A percentile compares a stretch with the other conserved stretches of the same genome.
These are phyloP conservation scores for Drosophila neocordata DNA, from an alignment of 1,140 invertebrate genomes.

Conservation along the genomic window DNA sequence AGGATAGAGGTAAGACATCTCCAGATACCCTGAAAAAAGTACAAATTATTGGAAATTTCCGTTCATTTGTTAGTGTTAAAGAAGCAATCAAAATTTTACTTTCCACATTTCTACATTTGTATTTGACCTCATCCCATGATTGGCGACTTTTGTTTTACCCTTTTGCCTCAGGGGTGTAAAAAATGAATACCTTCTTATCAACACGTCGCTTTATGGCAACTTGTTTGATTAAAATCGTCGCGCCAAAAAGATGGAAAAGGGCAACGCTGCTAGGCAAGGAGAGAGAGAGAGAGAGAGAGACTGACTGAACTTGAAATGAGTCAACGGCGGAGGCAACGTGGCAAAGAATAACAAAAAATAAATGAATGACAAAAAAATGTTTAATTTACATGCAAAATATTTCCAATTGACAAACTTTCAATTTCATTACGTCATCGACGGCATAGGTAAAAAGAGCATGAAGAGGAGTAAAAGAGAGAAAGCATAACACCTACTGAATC, in stretches of 20 bases:
- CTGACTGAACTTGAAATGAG: slow-evolving; percentile 25
- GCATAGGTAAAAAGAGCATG: slow-evolving; percentile 17
- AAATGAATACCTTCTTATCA: slow-evolving; percentile 33
- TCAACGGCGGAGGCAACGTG: slow-evolving; percentile 36
- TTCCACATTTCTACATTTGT: background rate
- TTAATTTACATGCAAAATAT: slow-evolving; percentile 8
- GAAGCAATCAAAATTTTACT: background rate
- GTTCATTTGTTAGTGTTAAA: too few species aligned
- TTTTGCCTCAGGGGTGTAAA: slow-evolving; percentile 19
- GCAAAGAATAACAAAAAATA: slow-evolving; percentile 14
- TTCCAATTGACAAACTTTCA: slow-evolving; percentile 22
- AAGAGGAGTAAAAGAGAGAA: background rate
- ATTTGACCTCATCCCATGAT: background rate
- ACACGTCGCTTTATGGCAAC: slow-evolving; percentile 36
- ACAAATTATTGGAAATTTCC: too few species aligned
- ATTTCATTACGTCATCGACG: slow-evolving; percentile 44
- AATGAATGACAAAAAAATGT: background rate
- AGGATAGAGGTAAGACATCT: background rate
- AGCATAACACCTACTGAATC: too few species aligned
- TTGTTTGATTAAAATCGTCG: slow-evolving; percentile 51
- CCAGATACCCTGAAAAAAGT: too few species aligned
- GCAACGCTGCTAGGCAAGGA: background rate
- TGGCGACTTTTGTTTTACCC: background rate
- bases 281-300: slow-evolving; percentile 39
- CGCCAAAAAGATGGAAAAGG: slow-evolving; percentile 8